Evolutionary conservation across 2,113 vertebrate species (phyloP), one percentile per base, ranked within the genome.

Genomic region (Saguinus imperator): DNA sequence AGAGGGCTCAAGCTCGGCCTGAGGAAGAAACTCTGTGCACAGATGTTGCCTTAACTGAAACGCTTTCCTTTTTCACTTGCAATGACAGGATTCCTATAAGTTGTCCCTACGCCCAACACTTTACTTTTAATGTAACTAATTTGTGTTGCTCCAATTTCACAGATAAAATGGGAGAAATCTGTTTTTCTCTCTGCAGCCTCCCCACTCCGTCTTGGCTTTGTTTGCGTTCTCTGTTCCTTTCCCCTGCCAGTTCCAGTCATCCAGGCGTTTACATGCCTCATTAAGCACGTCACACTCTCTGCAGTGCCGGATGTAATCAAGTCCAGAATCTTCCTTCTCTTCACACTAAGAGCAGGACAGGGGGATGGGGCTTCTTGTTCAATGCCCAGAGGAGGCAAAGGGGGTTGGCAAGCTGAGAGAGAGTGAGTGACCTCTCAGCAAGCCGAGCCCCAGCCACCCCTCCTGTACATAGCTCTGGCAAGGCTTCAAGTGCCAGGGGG

Each of bases 91-190:
- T 76, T 75, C 52, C 66, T 81, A 6, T 72, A 70, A 79, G 68
- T 88, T 75, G 52, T 61, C 48, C 29, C 48, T 50, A 1, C 35
- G 45, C 48, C 64, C 83, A 66, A 86, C 75, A 50, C 43, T 95
- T 96, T 95, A 84, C 83, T 96, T 72, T 97, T 81, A 90, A 92
- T 52, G 68, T 48, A 45, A 72, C 81, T 95, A 21, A 80, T 83
- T 86, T 89, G 72, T 76, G 77, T 77, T 0, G 0, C n/a, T 92
- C 10, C 29, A 18, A 72, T 83, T 94, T 91, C 90, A 94, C 58
- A 91, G 76, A 75, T 64, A 73, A 58, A 79, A 29, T 58, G 72
- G 79, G 93, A 97, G 90, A 80, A 96, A 57, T 86, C 75, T 90
- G 68, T 29, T 66, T 84, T 87, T 76, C 87, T 83, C 40, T 91